These are phyloP conservation scores for Gymnobelideus leadbeateri DNA, from an alignment of 2,113 vertebrate genomes.

Conservation along the genomic window DNA sequence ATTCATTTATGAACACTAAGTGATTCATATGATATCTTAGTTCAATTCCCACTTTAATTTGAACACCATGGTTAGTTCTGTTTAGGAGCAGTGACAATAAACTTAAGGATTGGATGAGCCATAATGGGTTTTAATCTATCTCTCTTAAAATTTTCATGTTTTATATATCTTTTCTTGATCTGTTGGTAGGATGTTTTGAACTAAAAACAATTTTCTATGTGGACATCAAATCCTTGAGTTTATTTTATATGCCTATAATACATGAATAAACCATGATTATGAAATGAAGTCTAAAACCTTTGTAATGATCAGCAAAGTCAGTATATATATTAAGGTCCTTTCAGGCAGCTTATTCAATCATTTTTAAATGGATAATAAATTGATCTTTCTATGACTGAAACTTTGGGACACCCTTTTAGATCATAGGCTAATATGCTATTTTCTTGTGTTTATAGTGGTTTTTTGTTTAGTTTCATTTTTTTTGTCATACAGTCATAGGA, in stretches of 20 bases:
- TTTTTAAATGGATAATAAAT: background rate
- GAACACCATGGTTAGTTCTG: background rate
- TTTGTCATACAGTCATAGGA: background rate
- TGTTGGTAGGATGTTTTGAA: background rate
- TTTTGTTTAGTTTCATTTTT: background rate
- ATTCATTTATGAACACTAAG: background rate
- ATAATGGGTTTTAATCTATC: background rate
- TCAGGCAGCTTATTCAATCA: background rate
- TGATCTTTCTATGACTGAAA: background rate
- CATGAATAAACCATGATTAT: background rate
- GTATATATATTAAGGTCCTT: background rate
- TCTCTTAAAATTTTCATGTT: background rate
- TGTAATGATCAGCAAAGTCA: background rate
- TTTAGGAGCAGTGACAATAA: background rate
- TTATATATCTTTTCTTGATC: background rate
- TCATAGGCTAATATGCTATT: background rate
- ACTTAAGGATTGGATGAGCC: background rate
- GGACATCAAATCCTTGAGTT: background rate
- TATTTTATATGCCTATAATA: background rate
- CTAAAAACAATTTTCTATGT: background rate
- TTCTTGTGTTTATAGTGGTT: background rate
- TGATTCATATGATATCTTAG: background rate
- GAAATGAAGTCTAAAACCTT: background rate
- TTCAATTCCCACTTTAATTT: background rate
- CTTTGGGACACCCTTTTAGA: background rate